phyloP scores from a whole-genome alignment of 2,888 invertebrate genomes.

The Caenorhabditis sp. region DNA sequence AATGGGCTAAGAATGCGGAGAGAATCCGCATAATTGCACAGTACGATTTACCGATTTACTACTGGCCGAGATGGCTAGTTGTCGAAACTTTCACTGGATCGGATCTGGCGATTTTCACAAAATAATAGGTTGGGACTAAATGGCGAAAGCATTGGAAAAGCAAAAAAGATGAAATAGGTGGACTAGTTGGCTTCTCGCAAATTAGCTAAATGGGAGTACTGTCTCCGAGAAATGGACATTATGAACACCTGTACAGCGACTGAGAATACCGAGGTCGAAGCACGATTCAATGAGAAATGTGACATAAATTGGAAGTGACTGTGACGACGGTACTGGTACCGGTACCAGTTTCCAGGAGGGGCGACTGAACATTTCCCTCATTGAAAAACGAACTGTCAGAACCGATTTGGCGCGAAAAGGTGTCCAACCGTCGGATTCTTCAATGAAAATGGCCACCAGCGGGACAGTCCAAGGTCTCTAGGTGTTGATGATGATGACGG shows the following conservation, averaged over 20 bases:
- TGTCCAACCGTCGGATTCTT: conserved; percentile 8
- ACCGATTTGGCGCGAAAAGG: conserved; percentile 41
- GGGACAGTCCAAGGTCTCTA: conserved; percentile 32
- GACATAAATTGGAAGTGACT: conserved; percentile 51
- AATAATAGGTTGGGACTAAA: conserved; percentile 36
- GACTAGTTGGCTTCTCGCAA: no score
- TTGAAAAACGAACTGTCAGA: conserved; percentile 48
- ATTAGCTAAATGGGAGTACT: no score
- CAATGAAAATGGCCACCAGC: conserved; percentile 25
- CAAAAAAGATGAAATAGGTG: not conserved
- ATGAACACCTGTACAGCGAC: not conserved
- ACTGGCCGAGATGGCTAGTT: conserved; percentile 17
- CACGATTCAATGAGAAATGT: no score
- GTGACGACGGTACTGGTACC: conserved; percentile 23
- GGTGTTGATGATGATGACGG: conserved; percentile 21
- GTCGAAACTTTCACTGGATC: conserved; percentile 31
- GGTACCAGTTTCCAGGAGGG: conserved; percentile 35
- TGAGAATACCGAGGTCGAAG: not conserved
- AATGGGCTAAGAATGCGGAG: conserved; percentile 7
- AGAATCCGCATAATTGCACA: conserved; percentile 35
- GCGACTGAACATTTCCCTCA: conserved; percentile 14
- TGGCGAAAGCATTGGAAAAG: not conserved
- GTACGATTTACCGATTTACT: conserved; percentile 32
- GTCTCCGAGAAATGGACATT: conserved; percentile 1
- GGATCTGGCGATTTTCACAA: conserved; percentile 12